Percentiles rank a stretch among this genome's conserved stretches.
Evolutionary conservation across 2,797 vertebrate species (phyloP).

Genomic region (Ara ararauna): DNA sequence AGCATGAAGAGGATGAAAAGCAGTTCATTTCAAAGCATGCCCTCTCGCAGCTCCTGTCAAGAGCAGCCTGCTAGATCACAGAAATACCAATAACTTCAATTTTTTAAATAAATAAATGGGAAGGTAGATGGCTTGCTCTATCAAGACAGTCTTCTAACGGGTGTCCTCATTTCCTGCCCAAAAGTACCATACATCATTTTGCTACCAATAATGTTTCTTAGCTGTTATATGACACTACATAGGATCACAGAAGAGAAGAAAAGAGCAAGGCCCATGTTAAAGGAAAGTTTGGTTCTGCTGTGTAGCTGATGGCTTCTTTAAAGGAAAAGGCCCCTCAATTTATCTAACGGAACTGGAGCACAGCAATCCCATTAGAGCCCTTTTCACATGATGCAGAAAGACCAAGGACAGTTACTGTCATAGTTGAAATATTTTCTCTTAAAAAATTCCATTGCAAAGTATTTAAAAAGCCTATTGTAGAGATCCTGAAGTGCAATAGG

Average conservation of each 20-base stretch:
- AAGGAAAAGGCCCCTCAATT: neutral
- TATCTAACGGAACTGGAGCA: neutral
- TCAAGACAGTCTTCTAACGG: neutral
- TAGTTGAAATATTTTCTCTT: neutral
- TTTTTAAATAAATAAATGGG: neutral
- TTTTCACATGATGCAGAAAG: neutral
- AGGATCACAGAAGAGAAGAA: neutral
- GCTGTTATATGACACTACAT: neutral
- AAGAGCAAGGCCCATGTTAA: neutral
- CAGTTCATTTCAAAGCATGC: neutral
- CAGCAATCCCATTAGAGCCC: neutral
- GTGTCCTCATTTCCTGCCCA: neutral
- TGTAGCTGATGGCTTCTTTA: neutral
- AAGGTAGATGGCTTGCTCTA: neutral
- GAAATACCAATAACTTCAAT: neutral
- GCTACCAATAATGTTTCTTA: neutral
- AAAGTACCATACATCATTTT: neutral
- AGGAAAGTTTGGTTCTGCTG: neutral
- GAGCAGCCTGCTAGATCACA: neutral
- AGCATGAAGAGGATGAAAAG: neutral
- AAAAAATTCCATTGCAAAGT: neutral
- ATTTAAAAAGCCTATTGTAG: neutral
- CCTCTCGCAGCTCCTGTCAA: neutral
- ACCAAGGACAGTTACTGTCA: neutral
- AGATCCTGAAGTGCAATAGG: neutral